Evolutionary conservation across 2,113 vertebrate species (phyloP).

Genomic region (Phaetusa simplex): DNA sequence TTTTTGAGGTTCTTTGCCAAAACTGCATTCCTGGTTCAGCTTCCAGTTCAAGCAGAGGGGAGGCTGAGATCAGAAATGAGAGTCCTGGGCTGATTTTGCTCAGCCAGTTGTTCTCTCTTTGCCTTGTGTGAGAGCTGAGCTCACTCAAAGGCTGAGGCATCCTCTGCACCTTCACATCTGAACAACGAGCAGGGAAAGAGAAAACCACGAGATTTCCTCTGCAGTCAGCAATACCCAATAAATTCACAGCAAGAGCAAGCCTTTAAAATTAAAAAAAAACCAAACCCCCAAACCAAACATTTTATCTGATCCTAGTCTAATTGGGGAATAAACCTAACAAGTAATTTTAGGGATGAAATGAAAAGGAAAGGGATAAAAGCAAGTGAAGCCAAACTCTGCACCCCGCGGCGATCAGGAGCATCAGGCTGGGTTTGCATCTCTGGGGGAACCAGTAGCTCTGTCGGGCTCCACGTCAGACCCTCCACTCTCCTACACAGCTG

Average conservation of each 20-base stretch:
- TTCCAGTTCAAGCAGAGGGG: constrained; percentile 1
- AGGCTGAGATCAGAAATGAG: neutral
- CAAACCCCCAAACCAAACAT: neutral
- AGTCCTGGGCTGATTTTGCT: neutral
- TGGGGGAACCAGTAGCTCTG: neutral
- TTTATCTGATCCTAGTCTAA: constrained; percentile 12
- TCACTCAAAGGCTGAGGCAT: neutral
- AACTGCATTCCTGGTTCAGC: constrained; percentile 9
- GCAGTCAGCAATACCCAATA: constrained; percentile 18
- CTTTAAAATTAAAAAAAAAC: neutral
- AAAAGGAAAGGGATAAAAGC: constrained; percentile 30
- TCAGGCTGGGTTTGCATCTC: neutral
- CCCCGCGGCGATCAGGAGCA: neutral
- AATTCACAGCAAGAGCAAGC: constrained; percentile 29
- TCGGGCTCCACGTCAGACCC: neutral
- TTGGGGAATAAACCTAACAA: constrained; percentile 40
- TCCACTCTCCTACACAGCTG: neutral
- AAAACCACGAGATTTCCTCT: constrained; percentile 34
- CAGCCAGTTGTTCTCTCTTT: neutral
- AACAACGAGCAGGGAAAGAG: neutral
- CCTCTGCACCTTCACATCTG: constrained; percentile 10
- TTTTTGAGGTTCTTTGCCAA: constrained; percentile 17
- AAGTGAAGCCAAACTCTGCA: neutral
- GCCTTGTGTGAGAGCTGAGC: neutral
- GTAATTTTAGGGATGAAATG: constrained; percentile 5